These are phyloP conservation scores for Myiopsitta monachus DNA, from an alignment of 2,113 vertebrate genomes.

Conservation along the genomic window DNA sequence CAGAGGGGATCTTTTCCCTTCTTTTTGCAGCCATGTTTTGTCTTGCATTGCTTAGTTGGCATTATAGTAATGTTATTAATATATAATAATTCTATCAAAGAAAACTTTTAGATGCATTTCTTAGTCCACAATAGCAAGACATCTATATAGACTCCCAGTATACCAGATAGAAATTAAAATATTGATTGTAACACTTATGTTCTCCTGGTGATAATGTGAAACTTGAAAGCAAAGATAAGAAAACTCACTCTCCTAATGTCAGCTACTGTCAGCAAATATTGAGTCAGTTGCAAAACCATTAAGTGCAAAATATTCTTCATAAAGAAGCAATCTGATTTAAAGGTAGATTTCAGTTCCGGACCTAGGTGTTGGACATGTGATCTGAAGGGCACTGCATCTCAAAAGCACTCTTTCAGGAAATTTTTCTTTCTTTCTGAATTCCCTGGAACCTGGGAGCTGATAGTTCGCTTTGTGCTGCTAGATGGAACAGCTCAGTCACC, in stretches of 20 bases:
- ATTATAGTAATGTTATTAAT: not conserved
- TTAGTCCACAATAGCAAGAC: not conserved
- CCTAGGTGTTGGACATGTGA: not conserved
- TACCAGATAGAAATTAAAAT: not conserved
- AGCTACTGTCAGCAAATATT: not conserved
- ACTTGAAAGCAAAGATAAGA: not conserved
- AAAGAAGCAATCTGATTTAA: not conserved
- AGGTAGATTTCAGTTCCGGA: not conserved
- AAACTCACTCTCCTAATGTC: not conserved
- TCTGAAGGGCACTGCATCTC: not conserved
- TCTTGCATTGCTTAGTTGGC: not conserved
- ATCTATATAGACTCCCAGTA: not conserved
- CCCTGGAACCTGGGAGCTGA: not conserved
- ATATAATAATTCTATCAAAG: not conserved
- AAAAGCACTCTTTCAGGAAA: not conserved
- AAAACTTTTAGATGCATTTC: not conserved
- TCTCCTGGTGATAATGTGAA: not conserved
- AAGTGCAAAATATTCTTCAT: not conserved
- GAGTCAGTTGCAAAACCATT: not conserved
- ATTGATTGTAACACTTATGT: not conserved
- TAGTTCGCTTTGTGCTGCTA: fast-evolving
- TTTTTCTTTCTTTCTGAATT: not conserved
- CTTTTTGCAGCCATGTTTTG: not conserved
- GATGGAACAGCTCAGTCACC: not conserved
- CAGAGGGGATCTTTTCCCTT: not conserved